Evolutionary conservation across 2,113 vertebrate species (phyloP).

Genomic region (Hirundichthys speculiger): DNA sequence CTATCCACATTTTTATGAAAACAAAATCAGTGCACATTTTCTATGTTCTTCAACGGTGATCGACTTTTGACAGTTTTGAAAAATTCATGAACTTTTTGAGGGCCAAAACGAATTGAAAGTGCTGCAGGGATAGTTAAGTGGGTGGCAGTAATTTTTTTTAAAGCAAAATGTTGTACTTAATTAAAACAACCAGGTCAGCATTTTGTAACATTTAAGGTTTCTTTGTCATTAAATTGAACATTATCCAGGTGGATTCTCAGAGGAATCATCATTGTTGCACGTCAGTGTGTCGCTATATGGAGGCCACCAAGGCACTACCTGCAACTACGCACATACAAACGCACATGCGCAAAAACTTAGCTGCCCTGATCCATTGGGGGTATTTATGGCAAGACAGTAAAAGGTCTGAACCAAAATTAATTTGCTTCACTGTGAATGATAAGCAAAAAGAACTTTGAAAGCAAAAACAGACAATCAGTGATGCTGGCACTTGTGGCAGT

Average conservation of each 20-base stretch:
- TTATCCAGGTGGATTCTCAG: conserved; percentile 72
- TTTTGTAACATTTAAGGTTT: conserved; percentile 76
- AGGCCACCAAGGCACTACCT: conserved; percentile 65
- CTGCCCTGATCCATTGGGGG: conserved; percentile 27
- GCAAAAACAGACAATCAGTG: conserved; percentile 49
- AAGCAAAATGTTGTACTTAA: conserved; percentile 72
- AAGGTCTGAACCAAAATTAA: conserved; percentile 11
- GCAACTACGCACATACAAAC: background rate
- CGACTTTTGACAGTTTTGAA: conserved; percentile 33
- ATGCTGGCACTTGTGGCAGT: conserved; percentile 60
- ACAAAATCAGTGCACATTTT: background rate
- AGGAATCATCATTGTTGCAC: conserved; percentile 69
- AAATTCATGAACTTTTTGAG: conserved; percentile 48
- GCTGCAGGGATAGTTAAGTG: conserved; percentile 64
- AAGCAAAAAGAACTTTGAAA: conserved; percentile 32
- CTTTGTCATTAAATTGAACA: conserved; percentile 62
- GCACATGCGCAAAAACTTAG: background rate
- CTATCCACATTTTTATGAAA: conserved; percentile 1
- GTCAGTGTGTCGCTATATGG: conserved; percentile 61
- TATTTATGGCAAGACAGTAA: conserved; percentile 6
- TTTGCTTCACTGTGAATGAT: conserved; percentile 9
- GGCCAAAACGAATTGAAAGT: conserved; percentile 55
- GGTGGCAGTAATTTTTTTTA: conserved; percentile 67
- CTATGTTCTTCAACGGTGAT: background rate
- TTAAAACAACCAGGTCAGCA: conserved; percentile 75